These are phyloP conservation scores for Caenorhabditis parvicauda DNA, from an alignment of 2,888 invertebrate species.

Conservation along the genomic window DNA sequence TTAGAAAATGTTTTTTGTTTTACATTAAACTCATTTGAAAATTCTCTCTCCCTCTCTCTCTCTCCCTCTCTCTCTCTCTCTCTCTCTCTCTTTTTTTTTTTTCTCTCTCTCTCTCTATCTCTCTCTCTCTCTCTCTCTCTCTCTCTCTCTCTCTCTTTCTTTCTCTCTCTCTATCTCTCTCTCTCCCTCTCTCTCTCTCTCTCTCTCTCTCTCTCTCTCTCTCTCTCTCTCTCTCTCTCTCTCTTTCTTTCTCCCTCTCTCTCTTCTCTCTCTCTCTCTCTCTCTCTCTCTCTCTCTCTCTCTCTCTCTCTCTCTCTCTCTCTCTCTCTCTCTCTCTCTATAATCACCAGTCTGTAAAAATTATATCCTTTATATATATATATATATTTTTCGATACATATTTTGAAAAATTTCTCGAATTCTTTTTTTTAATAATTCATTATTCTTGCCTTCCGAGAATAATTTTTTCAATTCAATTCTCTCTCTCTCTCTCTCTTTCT, in stretches of 20 bases:
- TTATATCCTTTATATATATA: too few species aligned
- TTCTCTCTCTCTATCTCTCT: background rate
- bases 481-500: background rate
- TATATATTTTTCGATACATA: too few species aligned
- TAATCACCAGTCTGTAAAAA: conserved; percentile 15
- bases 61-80: background rate
- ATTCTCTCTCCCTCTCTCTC: background rate
- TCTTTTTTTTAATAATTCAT: too few species aligned
- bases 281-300: background rate
- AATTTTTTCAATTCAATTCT: background rate
- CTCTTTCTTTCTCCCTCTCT: background rate
- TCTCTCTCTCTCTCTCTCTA: background rate
- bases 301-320: background rate
- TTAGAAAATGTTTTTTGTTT: conserved; percentile 2
- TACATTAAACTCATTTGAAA: background rate
- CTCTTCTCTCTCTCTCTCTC: background rate
- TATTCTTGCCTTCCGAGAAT: too few species aligned
- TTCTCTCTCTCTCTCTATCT: background rate
- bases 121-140: background rate
- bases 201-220: background rate
- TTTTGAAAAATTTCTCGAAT: too few species aligned
- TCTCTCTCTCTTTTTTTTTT: background rate
- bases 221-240: background rate
- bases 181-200: background rate
- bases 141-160: background rate